Base-by-base conservation (phyloP, 1,140 invertebrate genomes). In the Drosophila nannoptera region DNA sequence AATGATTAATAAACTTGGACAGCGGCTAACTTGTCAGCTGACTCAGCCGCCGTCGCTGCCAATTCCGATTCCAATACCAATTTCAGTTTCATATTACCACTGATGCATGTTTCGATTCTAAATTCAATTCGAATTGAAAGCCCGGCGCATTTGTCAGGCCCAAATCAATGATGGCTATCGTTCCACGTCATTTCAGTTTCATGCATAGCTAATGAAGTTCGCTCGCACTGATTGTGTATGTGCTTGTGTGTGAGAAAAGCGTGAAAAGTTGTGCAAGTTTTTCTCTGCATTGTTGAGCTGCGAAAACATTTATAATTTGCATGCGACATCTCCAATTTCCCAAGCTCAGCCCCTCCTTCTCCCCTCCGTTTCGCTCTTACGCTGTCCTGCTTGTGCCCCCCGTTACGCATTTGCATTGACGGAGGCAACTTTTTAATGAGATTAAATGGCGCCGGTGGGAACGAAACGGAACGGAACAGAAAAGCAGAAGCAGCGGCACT, bases 401-500 rank as follows among this genome's bases (percentile, higher is more conserved):
- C 22, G 22, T 22, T 22, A 38, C 53, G 56, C 45, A 62, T 62
- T 62, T 52, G 46, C 46, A 62, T 52, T 62, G 36, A 32, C 35
- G 40, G 48, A 45, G 67, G 55, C 68, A 83, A 83, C 80, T 83
- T 83, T 83, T 76, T 83, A 83, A 84, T 83, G 76, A 84, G 80
- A 83, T 83, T 83, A 80, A 83, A 83, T 84, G 80, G 80, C 76
- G 80, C 80, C 81, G 55, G 65, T 73, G 80, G 80, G 80, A 83
- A 38, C 62, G 58, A 52, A 7, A 22, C 8, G 42, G 40, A 45
- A 52, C 9, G 53, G 31, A 53, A 49, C 58, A 35, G 54, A 14
- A 22, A 22, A 59, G 68, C 52, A 49, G n/a, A n/a, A n/a, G n/a
- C n/a, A n/a, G n/a, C n/a, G n/a, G 54, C 40, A 45, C n/a, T 56